Evolutionary conservation across 2,797 vertebrate species (phyloP), one percentile per base, ranked within the genome.

Genomic region (Pipistrellus pygmaeus): DNA sequence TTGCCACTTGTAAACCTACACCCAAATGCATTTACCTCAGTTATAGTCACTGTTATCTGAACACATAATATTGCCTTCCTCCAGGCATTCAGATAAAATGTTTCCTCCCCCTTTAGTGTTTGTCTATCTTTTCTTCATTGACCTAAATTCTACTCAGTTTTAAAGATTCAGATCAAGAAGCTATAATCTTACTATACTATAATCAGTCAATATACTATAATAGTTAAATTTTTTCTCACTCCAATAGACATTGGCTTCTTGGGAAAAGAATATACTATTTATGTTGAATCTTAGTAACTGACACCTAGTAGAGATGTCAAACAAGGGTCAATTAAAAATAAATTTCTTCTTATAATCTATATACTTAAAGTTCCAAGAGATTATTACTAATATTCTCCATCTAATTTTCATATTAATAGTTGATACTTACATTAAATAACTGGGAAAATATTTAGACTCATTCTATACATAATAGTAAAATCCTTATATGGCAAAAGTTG

Each of bases 341-440:
- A 15, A 32, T 93, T 85, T 73, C 51, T 92, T 93, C 15, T 92
- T 78, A 71, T 1, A 69, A 64, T 73, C 6, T 44, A 44, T 75
- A 11, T 86, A 41, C 23, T 35, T 88, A 62, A 85, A 15, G 8
- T 87, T 76, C 11, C 11, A 84, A 84, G 41, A 80, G 25, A 27
- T 55, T 78, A n/a, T 83, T 90, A 32, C 8, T 53, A 64, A 48
- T 80, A 88, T 25, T 80, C 66, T 27, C 6, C 6, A 55, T 30
- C 17, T 85, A 53, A 88, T 80, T 81, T 73, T 91, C 48, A 51
- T 48, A 57, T 35, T 78, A 83, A 48, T 7, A 55, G 84, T 73
- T 90, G 66, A 66, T 72, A 77, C 12, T 71, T 84, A 91, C 88
- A 51, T 8, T 62, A 69, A 89, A 68, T 10, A 88, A 89, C 2